A percentile compares a stretch with the other conserved stretches of the same genome.
phyloP scores from a whole-genome alignment of 2,113 vertebrate genomes.

The Acanthochromis polyacanthus region DNA sequence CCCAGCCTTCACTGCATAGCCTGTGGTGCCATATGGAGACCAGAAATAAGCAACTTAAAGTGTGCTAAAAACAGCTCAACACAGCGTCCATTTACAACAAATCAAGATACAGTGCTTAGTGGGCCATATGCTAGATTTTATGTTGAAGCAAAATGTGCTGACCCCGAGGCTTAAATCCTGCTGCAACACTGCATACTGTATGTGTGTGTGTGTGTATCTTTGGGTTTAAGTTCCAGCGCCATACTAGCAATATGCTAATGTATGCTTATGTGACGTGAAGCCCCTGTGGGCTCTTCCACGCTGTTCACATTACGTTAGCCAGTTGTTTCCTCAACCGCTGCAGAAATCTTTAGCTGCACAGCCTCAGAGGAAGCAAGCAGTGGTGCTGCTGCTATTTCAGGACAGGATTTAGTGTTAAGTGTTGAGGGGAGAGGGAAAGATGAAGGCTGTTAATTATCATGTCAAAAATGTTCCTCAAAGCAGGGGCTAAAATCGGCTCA shows the following conservation, averaged over 20 bases:
- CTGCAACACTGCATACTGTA: constrained; percentile 9
- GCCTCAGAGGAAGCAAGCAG: constrained; percentile 31
- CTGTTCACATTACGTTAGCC: constrained; percentile 64
- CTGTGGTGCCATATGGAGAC: constrained; percentile 38
- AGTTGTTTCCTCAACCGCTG: constrained; percentile 38
- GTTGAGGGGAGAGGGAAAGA: neutral
- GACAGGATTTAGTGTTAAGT: constrained; percentile 17
- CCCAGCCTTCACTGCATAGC: constrained; percentile 2
- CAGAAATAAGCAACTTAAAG: constrained; percentile 29
- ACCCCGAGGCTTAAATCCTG: constrained; percentile 50
- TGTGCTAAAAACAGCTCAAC: constrained; percentile 28
- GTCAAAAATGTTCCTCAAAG: constrained; percentile 28
- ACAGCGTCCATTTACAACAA: constrained; percentile 13
- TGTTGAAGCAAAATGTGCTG: constrained; percentile 45
- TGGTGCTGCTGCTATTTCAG: constrained; percentile 33
- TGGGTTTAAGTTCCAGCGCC: constrained; percentile 6
- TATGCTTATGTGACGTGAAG: constrained; percentile 20
- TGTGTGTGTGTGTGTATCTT: constrained; percentile 17
- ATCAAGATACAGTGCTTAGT: constrained; percentile 38
- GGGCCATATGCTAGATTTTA: constrained; percentile 50
- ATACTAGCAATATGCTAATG: constrained; percentile 56
- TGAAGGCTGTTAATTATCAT: constrained; percentile 53
- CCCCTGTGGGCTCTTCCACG: constrained; percentile 51
- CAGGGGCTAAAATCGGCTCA: constrained; percentile 34
- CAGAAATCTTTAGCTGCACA: constrained; percentile 31